These are phyloP conservation scores for Ligdia adustata DNA, from an alignment of 2,888 invertebrate genomes.

Conservation along the genomic window DNA sequence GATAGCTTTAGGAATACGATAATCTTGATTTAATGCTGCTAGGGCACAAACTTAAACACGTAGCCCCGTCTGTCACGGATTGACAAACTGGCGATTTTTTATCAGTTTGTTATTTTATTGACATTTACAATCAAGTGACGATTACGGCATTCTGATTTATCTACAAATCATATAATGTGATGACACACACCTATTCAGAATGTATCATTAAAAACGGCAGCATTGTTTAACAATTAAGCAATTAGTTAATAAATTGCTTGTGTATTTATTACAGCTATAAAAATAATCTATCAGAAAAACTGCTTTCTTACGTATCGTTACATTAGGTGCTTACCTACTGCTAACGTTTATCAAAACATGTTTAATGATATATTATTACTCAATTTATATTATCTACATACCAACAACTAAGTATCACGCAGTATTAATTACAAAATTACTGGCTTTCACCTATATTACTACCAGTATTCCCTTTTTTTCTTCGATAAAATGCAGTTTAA, in stretches of 20 bases:
- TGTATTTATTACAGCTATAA: conserved; percentile 25
- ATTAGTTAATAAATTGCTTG: too few species aligned
- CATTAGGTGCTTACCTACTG: background rate
- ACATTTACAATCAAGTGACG: too few species aligned
- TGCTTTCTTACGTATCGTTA: conserved; percentile 14
- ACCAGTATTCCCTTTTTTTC: conserved; percentile 1
- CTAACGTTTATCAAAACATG: conserved; percentile 10
- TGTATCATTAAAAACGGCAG: too few species aligned
- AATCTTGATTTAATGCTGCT: conserved; percentile 9
- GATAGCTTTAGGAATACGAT: conserved; percentile 21
- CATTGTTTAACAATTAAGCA: too few species aligned
- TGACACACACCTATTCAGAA: too few species aligned
- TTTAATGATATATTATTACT: conserved; percentile 26
- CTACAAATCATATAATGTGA: too few species aligned
- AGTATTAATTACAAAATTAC: conserved; percentile 10
- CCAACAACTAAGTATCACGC: conserved; percentile 9
- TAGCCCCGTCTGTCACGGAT: too few species aligned
- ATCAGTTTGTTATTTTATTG: too few species aligned
- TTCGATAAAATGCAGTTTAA: conserved; percentile 27
- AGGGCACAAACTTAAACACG: too few species aligned
- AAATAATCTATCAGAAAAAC: conserved; percentile 35
- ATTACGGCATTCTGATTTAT: too few species aligned
- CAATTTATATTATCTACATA: conserved; percentile 5
- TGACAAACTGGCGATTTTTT: too few species aligned
- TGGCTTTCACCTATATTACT: conserved; percentile 2